Percentiles rank a stretch among this genome's conserved stretches.
Evolutionary conservation across 2,113 vertebrate genomes (phyloP).

Genomic region (Vulpes ferrilata): DNA sequence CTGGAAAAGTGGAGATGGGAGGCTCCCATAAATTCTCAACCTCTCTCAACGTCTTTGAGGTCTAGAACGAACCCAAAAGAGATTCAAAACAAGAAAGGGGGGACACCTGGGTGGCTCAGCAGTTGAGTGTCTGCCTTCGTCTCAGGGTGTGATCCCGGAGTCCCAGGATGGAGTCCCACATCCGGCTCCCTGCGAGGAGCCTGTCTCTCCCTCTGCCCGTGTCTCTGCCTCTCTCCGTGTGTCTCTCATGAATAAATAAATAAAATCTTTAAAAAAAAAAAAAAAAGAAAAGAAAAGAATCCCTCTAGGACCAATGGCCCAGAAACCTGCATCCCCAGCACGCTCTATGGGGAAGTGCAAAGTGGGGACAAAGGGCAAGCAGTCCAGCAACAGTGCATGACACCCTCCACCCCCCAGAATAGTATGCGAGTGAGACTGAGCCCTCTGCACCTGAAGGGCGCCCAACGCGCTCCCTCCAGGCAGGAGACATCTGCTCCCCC

Average conservation of each 20-base stretch:
- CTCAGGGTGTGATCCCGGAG: too few relatives aligned
- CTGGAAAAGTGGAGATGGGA: not conserved
- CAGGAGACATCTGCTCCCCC: not conserved
- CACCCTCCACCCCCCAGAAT: not conserved
- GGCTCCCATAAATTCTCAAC: not conserved
- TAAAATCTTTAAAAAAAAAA: too few relatives aligned
- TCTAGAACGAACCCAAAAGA: not conserved
- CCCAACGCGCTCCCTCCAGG: fast-evolving
- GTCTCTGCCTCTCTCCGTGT: too few relatives aligned
- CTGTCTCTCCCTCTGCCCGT: too few relatives aligned
- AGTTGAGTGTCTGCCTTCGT: too few relatives aligned
- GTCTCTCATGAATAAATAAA: too few relatives aligned
- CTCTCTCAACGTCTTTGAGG: not conserved
- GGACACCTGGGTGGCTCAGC: too few relatives aligned
- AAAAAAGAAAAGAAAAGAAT: not conserved
- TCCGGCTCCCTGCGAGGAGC: too few relatives aligned
- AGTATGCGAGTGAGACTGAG: fast-evolving
- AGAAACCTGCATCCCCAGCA: not conserved
- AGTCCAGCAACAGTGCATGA: fast-evolving
- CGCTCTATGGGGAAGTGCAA: not conserved
- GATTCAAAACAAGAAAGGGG: not conserved
- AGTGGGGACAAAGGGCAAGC: not conserved
- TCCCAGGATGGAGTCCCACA: too few relatives aligned
- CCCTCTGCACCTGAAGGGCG: fast-evolving
- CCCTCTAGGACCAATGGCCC: not conserved